Conservation (phyloP, 2,797 vertebrate genomes). For the Phataginus tetradactyla region DNA sequence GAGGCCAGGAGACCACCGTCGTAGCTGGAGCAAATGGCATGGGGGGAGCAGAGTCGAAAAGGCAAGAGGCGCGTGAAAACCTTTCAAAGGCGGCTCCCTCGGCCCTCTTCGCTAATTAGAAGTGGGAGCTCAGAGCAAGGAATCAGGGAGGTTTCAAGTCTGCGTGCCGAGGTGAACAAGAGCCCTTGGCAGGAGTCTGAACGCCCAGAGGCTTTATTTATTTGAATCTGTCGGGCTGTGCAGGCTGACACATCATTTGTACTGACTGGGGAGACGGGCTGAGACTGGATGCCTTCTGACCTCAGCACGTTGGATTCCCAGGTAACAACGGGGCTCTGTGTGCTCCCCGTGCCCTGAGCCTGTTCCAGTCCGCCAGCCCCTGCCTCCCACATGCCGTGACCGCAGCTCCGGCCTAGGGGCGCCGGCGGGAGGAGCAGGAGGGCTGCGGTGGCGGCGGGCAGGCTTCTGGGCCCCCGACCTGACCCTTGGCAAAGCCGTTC, state of each 20-base stretch:
- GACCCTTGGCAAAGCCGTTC: background rate
- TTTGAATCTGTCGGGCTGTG: background rate
- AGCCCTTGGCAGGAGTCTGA: background rate
- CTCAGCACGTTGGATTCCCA: background rate
- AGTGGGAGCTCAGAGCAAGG: accelerated
- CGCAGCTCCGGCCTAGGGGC: accelerated
- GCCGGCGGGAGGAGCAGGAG: background rate
- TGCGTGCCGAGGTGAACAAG: accelerated
- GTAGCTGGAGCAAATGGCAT: accelerated
- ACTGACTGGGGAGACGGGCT: background rate
- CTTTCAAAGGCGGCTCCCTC: accelerated
- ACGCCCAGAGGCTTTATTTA: background rate
- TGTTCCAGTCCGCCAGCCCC: accelerated
- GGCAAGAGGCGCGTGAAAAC: no score
- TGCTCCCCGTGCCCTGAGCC: background rate
- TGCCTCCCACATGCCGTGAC: background rate
- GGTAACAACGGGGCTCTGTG: background rate
- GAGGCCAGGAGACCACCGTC: accelerated
- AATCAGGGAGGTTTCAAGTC: no score
- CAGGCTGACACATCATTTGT: background rate
- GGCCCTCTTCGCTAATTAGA: background rate
- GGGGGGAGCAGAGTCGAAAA: background rate
- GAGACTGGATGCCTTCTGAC: background rate
- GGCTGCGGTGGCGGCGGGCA: background rate
- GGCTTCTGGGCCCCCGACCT: background rate